Conservation (phyloP, 2,888 invertebrate species). For the Subacronicta megacephala region DNA sequence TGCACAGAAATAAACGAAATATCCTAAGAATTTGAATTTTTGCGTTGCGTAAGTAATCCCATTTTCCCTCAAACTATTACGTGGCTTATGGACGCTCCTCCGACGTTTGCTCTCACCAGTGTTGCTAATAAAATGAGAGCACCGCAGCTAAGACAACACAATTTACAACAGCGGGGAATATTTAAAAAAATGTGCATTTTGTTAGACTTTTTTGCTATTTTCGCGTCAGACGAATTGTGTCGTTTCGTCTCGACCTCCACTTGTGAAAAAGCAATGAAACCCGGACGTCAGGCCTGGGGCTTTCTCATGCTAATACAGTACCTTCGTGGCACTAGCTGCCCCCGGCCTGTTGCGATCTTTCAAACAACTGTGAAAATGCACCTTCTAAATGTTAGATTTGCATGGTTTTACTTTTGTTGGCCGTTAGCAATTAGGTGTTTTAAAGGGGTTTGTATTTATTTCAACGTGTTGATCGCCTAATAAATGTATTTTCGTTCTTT, state of each 20-base stretch:
- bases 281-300: conserved; percentile 52
- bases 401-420: conserved; percentile 58
- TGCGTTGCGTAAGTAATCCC: conserved; percentile 43
- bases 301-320: conserved; percentile 74
- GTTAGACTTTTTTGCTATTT: conserved; percentile 52
- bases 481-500: not conserved
- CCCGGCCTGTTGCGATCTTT: conserved; percentile 68
- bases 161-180: conserved; percentile 62
- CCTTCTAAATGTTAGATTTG: conserved; percentile 68
- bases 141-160: conserved; percentile 69
- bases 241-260: conserved; percentile 55
- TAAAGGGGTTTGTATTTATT: too few species aligned
- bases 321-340: conserved; percentile 26
- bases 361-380: conserved; percentile 81
- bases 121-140: conserved; percentile 75
- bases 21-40: conserved; percentile 36
- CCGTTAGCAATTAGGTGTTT: conserved; percentile 8
- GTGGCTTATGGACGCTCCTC: conserved; percentile 57
- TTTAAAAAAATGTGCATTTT: conserved; percentile 62
- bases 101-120: conserved; percentile 56
- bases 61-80: conserved; percentile 49
- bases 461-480: not conserved
- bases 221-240: conserved; percentile 59
- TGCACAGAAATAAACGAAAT: conserved; percentile 29
- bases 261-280: conserved; percentile 65